Evolutionary conservation across 1,140 invertebrate species (phyloP).

Genomic region (Drosophila nannoptera): DNA sequence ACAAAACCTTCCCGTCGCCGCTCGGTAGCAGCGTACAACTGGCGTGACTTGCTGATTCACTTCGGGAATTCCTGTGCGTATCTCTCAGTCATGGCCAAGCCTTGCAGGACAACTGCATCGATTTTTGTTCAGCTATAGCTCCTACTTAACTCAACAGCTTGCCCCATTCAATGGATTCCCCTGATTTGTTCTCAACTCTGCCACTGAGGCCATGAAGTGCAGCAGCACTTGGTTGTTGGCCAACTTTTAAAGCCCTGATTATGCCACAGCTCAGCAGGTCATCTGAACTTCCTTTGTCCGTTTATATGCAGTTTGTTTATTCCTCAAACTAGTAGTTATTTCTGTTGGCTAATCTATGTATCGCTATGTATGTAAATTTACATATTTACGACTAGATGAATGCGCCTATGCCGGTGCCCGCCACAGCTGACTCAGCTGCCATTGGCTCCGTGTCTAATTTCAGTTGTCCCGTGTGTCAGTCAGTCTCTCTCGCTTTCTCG

Average conservation of each 20-base stretch:
- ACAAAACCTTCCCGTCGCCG: conserved; percentile 41
- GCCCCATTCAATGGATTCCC: conserved; percentile 45
- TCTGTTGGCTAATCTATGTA: not conserved
- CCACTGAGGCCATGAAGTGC: conserved; percentile 24
- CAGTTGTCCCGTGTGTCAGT: conserved; percentile 23
- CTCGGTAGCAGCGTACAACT: conserved; percentile 25
- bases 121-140: conserved; percentile 41
- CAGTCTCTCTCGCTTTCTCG: not conserved
- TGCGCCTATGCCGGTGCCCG: conserved; percentile 18
- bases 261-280: conserved; percentile 10
- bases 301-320: not conserved
- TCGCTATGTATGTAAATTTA: not conserved
- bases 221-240: conserved; percentile 2
- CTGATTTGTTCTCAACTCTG: conserved; percentile 15
- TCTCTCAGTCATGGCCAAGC: conserved; percentile 17
- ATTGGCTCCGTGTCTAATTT: conserved; percentile 5
- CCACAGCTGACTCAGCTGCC: conserved; percentile 37
- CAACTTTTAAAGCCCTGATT: conserved; percentile 14
- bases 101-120: conserved; percentile 44
- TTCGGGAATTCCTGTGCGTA: conserved; percentile 3
- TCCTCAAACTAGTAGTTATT: too few relatives aligned
- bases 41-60: not conserved
- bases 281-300: conserved; percentile 1
- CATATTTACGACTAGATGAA: conserved; percentile 7
- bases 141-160: conserved; percentile 51